Conservation (phyloP, 2,888 invertebrate species). For the Gymnocheta viridis region DNA sequence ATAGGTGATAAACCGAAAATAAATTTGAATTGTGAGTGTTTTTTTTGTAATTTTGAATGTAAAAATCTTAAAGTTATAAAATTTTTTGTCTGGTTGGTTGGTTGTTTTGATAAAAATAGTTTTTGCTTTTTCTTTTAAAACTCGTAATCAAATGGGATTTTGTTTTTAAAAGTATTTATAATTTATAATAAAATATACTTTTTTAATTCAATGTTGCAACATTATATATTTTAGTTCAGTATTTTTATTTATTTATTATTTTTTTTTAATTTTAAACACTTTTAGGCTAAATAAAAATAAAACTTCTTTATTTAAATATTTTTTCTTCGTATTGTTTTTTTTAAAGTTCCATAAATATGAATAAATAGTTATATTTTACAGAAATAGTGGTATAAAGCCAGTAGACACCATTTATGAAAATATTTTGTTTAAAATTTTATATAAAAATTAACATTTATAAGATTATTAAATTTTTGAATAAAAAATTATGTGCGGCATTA, state of each 20-base stretch:
- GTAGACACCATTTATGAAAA: slow-evolving; percentile 64
- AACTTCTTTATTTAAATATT: slow-evolving; percentile 59
- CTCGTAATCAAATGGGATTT: slow-evolving; percentile 68
- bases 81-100: slow-evolving; percentile 4
- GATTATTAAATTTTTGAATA: slow-evolving; percentile 40
- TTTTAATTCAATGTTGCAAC: slow-evolving; percentile 70
- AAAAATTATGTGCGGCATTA: slow-evolving; percentile 67
- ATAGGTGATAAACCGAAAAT: slow-evolving; percentile 55
- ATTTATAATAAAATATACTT: slow-evolving; percentile 51
- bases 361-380: slow-evolving; percentile 55
- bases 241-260: neutral
- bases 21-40: slow-evolving; percentile 60
- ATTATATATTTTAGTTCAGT: slow-evolving; percentile 46
- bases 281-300: slow-evolving; percentile 61
- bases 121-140: slow-evolving; percentile 18
- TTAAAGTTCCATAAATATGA: slow-evolving; percentile 34
- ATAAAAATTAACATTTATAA: slow-evolving; percentile 62
- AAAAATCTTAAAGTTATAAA: slow-evolving; percentile 51
- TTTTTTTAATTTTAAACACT: slow-evolving; percentile 39
- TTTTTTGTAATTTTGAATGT: slow-evolving; percentile 44
- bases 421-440: slow-evolving; percentile 49
- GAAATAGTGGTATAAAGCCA: slow-evolving; percentile 65
- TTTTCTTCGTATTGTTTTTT: slow-evolving; percentile 16
- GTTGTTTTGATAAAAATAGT: slow-evolving; percentile 14
- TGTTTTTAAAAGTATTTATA: slow-evolving; percentile 36